Percentiles rank a stretch among this genome's conserved stretches.
phyloP scores from a whole-genome alignment of 2,797 vertebrate genomes.

The Pelobates cultripes region DNA sequence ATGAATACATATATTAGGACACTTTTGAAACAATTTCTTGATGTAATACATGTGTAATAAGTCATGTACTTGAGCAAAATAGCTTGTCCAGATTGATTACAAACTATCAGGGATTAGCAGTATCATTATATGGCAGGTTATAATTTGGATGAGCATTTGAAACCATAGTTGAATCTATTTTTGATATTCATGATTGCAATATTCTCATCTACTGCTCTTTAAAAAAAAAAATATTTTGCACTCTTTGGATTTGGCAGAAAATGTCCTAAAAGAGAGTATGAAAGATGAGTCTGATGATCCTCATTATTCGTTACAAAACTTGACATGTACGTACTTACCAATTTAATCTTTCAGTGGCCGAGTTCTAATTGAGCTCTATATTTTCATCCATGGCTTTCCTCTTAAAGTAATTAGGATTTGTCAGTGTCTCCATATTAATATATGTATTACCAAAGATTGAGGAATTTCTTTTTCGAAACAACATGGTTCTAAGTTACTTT shows the following conservation, averaged over 20 bases:
- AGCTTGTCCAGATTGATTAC: slow-evolving; percentile 52
- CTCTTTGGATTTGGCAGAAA: slow-evolving; percentile 52
- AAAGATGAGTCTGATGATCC: slow-evolving; percentile 53
- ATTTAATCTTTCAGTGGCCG: slow-evolving; percentile 48
- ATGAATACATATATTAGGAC: slow-evolving; percentile 10
- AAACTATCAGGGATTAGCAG: slow-evolving; percentile 38
- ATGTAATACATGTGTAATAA: slow-evolving; percentile 16
- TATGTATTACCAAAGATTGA: slow-evolving; percentile 8
- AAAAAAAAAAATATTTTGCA: slow-evolving; percentile 44
- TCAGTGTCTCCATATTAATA: slow-evolving; percentile 26
- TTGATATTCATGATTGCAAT: slow-evolving; percentile 48
- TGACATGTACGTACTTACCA: slow-evolving; percentile 49
- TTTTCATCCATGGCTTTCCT: slow-evolving; percentile 29
- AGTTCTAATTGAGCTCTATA: slow-evolving; percentile 39
- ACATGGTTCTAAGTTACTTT: neutral
- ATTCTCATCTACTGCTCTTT: slow-evolving; percentile 40
- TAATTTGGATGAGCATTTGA: slow-evolving; percentile 48
- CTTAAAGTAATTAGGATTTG: slow-evolving; percentile 23
- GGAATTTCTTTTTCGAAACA: slow-evolving; percentile 4
- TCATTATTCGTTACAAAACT: slow-evolving; percentile 51
- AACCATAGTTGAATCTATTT: slow-evolving; percentile 51
- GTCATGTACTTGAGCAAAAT: slow-evolving; percentile 31
- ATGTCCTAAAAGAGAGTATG: slow-evolving; percentile 46
- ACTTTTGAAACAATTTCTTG: slow-evolving; percentile 18
- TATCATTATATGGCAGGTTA: slow-evolving; percentile 46